Base-by-base conservation (phyloP, 2,113 vertebrate genomes). In the Andinoacara biseriatus region DNA sequence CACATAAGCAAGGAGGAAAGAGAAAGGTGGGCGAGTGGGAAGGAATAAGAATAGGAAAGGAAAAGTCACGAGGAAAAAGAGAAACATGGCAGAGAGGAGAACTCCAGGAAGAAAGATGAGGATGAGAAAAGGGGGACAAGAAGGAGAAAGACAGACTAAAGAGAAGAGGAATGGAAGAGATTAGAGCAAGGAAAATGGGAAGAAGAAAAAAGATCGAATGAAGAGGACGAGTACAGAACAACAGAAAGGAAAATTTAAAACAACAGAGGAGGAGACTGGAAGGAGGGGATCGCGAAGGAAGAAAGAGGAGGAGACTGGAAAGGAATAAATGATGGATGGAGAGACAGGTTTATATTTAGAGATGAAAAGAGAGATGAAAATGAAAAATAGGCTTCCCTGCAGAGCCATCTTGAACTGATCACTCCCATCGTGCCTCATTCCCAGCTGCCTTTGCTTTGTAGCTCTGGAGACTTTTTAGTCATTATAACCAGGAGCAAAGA, bases 371-470 rank as follows among this genome's bases (percentile, higher is more conserved):
- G 83, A 83, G 74, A 86, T 88, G 81, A 86, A 90, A 80, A 86
- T 87, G 81, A 87, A 65, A 72, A 81, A 79, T 84, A 29, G 74
- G 76, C 75, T 58, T 85, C 74, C 85, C 86, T 56, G 83, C 7
- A 20, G 83, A 58, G 89, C 69, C 90, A 90, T 92, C 88, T 91
- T 89, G 88, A 91, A 90, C 83, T 84, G 85, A 93, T 91, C 77
- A 83, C 67, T 88, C 81, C 78, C 86, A 90, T 89, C 82, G 75
- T 85, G 87, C 80, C 15, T 90, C 86, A 69, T 20, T 78, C 76
- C 69, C 85, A 89, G 88, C 87, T 83, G 90, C 84, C 89, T 87
- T 88, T 17, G 83, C 82, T 91, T 88, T 91, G 86, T 65, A 83
- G 80, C 40, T 62, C 46, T 54, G 33, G 52, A 85, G 46, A 74